phyloP scores from a whole-genome alignment of 1,140 invertebrate species.

The Drosophila jambulina region DNA sequence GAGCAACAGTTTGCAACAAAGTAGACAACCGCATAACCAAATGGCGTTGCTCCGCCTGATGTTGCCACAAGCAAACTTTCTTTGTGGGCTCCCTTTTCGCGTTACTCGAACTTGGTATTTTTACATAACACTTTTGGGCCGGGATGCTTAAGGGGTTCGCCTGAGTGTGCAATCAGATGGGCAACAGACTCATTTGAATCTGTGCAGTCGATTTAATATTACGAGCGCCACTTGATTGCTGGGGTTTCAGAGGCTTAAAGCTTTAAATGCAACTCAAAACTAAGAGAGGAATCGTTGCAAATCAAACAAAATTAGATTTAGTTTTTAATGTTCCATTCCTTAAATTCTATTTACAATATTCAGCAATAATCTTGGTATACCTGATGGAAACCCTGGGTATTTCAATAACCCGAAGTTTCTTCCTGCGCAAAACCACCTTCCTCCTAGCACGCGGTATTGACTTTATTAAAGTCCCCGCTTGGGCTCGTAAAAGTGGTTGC shows the following conservation, averaged over 20 bases:
- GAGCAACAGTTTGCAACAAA: constrained; percentile 48
- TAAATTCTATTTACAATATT: not conserved
- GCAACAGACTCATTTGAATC: constrained; percentile 9
- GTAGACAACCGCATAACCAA: constrained; percentile 32
- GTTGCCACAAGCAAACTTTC: constrained; percentile 37
- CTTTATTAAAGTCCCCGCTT: constrained; percentile 34
- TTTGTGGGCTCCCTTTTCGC: constrained; percentile 28
- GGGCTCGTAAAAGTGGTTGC: constrained; percentile 25
- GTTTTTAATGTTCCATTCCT: not conserved
- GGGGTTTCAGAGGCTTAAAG: not conserved
- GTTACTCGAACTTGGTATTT: constrained; percentile 24
- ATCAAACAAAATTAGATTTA: not conserved
- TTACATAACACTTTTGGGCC: constrained; percentile 21
- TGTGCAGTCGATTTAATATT: constrained; percentile 8
- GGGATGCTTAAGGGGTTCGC: constrained; percentile 2
- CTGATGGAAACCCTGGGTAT: not conserved
- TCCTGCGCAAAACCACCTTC: not conserved
- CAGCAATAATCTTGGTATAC: not conserved
- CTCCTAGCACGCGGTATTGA: not conserved
- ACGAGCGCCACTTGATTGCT: not conserved
- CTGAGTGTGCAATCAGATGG: constrained; percentile 12
- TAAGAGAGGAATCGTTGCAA: too few relatives aligned
- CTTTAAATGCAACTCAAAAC: not conserved
- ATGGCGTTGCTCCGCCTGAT: constrained; percentile 36
- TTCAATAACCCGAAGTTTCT: not conserved